phyloP scores from a whole-genome alignment of 2,888 invertebrate species.

The Podotricha telesiphe region DNA sequence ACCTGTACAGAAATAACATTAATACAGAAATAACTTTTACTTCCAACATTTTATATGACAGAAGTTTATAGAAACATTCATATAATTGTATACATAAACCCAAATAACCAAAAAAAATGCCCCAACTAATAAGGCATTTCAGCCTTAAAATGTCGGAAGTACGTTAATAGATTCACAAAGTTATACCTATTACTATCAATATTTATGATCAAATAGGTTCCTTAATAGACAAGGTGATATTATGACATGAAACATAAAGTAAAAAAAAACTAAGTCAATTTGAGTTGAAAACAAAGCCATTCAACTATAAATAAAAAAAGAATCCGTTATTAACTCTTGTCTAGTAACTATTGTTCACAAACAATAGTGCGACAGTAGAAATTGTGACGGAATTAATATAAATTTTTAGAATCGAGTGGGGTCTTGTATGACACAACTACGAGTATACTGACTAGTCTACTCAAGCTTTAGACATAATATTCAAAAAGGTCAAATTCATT shows the following conservation, averaged over 20 bases:
- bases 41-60: no score
- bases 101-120: no score
- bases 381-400: conserved; percentile 17
- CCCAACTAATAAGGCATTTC: no score
- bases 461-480: neutral
- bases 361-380: conserved; percentile 32
- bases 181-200: neutral
- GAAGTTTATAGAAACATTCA: no score
- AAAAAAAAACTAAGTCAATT: conserved; percentile 31
- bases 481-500: no score
- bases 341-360: conserved; percentile 36
- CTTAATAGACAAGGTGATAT: neutral
- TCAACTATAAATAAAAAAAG: conserved; percentile 18
- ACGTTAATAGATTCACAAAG: neutral
- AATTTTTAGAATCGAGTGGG: conserved; percentile 1
- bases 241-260: conserved; percentile 16
- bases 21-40: no score
- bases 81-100: no score
- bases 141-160: neutral
- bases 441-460: neutral
- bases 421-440: neutral
- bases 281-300: conserved; percentile 33
- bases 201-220: neutral
- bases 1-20: no score
- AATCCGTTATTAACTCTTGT: conserved; percentile 25